A percentile compares a stretch with the other conserved stretches of the same genome.
phyloP scores from a whole-genome alignment of 2,113 vertebrate genomes.

The Cromileptes altivelis region DNA sequence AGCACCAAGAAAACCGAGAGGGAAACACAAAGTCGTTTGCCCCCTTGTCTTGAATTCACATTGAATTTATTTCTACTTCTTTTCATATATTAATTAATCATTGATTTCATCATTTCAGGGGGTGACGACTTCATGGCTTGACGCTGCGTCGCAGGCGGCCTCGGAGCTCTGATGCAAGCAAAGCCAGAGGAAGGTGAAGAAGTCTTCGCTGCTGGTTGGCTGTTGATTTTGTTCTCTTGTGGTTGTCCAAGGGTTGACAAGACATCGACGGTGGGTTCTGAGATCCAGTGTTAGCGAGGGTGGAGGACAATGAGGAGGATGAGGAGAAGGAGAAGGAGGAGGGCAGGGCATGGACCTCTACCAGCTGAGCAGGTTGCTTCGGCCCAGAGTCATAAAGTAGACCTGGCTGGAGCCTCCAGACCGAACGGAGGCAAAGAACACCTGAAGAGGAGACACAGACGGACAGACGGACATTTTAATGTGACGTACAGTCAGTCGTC shows the following conservation, averaged over 20 bases:
- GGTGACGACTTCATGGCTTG: slow-evolving; percentile 68
- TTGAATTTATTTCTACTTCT: slow-evolving; percentile 52
- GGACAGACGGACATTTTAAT: background rate
- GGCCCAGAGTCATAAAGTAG: slow-evolving; percentile 99
- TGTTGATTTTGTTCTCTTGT: slow-evolving; percentile 66
- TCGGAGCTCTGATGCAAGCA: background rate
- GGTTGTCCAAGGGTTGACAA: slow-evolving; percentile 52
- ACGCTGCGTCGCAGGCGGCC: slow-evolving; percentile 78
- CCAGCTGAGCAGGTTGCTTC: slow-evolving; percentile 99
- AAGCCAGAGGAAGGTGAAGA: slow-evolving; percentile 27
- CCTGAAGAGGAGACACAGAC: slow-evolving; percentile 79
- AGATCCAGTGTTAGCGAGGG: slow-evolving; percentile 81
- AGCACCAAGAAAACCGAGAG: slow-evolving; percentile 59
- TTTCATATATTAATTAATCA: slow-evolving; percentile 32
- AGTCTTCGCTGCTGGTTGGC: slow-evolving; percentile 19
- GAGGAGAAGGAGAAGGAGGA: slow-evolving; percentile 37
- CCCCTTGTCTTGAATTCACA: slow-evolving; percentile 61
- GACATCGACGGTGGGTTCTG: slow-evolving; percentile 69
- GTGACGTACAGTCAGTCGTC: no score
- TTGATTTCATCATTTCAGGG: slow-evolving; percentile 34
- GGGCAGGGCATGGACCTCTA: slow-evolving; percentile 83
- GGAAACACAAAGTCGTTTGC: slow-evolving; percentile 6
- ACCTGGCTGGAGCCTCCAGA: slow-evolving; percentile 99
- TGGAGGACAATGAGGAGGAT: slow-evolving; percentile 53
- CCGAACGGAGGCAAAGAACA: slow-evolving; percentile 98